Base-by-base conservation (phyloP, 2,888 invertebrate species). In the Busseola fusca region DNA sequence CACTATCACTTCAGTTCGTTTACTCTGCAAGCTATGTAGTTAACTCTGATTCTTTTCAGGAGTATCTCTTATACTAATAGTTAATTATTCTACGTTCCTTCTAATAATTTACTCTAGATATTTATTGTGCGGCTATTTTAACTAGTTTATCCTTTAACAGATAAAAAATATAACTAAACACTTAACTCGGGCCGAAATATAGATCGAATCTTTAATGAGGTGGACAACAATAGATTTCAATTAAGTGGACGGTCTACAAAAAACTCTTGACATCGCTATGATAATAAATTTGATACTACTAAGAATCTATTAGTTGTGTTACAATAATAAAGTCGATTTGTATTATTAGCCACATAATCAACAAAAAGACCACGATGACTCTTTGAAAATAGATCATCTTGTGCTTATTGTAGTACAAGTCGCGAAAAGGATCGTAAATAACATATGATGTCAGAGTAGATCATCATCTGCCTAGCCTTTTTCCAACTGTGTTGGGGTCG, bases 161-260 rank as follows among this genome's bases (percentile, higher is more conserved):
- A 63, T n/a, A 72, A 78, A 72, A 70, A 78, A 77, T 3, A 18
- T 18, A 65, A 25, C 34, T 30, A 27, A 54, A 27, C 18, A 60
- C 27, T 25, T 54, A 34, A 30, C 52, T 60, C n/a, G 57, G 12
- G 27, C 42, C 48, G 34, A 66, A 64, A 76, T 52, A 83, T 83
- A 64, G 60, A 82, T 83, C 54, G 57, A 64, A 72, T 82, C 59
- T 70, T 45, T 50, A 63, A 84, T 84, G 67, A 75, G 60, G 9
- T 30, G 16, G 56, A 64, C 71, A 52, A 82, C 80, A 80, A 80
- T 45, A 74, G 68, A 76, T 73, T 69, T 74, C 65, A 78, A 84
- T 84, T 82, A 78, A 63, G 58, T 37, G 3, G 48, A 58, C 16
- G 25, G n/a, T 3, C 3, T 30, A 57, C 42, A 83, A 82, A 82